Conservation (phyloP, 2,888 invertebrate species). For the Acronicta psi region DNA sequence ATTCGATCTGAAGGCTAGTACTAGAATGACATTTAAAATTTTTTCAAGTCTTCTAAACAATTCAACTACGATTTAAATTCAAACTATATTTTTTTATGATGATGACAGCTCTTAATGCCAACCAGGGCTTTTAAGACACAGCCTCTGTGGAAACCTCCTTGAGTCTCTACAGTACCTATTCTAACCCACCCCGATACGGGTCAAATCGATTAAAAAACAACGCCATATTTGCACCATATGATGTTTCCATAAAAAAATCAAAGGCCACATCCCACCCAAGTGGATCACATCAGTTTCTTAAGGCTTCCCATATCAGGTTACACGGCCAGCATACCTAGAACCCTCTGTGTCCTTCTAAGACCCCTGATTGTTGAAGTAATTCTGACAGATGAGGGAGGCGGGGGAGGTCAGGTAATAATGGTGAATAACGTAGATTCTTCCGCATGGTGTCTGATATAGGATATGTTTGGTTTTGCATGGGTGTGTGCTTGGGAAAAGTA, state of each 20-base stretch:
- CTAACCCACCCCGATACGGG: too few relatives aligned
- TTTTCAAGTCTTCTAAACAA: too few relatives aligned
- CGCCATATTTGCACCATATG: conserved; percentile 24
- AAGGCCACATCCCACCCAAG: conserved; percentile 39
- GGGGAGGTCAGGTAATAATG: conserved; percentile 5
- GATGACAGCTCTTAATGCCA: too few relatives aligned
- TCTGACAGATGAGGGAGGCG: not conserved
- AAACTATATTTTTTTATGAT: too few relatives aligned
- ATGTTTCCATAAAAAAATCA: not conserved
- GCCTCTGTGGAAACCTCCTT: too few relatives aligned
- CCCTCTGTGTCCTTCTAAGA: not conserved
- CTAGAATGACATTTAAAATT: too few relatives aligned
- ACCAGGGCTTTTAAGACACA: too few relatives aligned
- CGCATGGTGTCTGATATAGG: conserved; percentile 29
- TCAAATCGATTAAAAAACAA: not conserved
- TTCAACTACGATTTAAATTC: too few relatives aligned
- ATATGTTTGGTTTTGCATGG: conserved; percentile 22
- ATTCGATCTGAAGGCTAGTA: too few relatives aligned
- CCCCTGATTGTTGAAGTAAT: conserved; percentile 3
- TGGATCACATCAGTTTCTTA: conserved; percentile 35
- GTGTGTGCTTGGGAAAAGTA: conserved; percentile 20
- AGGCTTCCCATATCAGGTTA: conserved; percentile 60
- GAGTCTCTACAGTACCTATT: too few relatives aligned
- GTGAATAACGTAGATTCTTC: conserved; percentile 15
- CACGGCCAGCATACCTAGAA: conserved; percentile 40